A percentile compares a stretch with the other conserved stretches of the same genome.
These are phyloP conservation scores for Ptilorrhoa leucosticta DNA, from an alignment of 2,113 vertebrate genomes.

Conservation along the genomic window DNA sequence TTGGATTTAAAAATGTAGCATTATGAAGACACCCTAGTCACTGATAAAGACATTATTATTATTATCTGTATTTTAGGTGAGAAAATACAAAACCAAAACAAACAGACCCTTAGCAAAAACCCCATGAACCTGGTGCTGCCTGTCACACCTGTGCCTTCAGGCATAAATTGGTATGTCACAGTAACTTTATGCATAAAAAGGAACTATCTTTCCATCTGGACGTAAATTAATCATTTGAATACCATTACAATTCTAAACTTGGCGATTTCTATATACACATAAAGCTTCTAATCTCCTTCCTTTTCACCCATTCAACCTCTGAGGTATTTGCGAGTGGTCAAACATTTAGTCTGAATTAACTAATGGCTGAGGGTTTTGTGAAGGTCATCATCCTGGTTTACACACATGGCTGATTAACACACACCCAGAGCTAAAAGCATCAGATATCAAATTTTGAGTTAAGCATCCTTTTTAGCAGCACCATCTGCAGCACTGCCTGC, in stretches of 20 bases:
- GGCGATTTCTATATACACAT: not conserved
- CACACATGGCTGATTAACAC: constrained; percentile 9
- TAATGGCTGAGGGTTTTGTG: constrained; percentile 18
- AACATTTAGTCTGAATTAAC: constrained; percentile 19
- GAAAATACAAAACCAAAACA: not conserved
- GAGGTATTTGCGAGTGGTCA: not conserved
- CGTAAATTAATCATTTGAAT: constrained; percentile 3
- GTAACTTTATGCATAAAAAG: not conserved
- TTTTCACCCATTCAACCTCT: not conserved
- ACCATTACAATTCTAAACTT: not conserved
- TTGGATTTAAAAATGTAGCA: not conserved
- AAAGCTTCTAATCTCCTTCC: not conserved
- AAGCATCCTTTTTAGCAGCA: not conserved
- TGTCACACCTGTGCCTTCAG: not conserved
- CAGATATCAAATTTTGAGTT: not conserved
- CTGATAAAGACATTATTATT: not conserved
- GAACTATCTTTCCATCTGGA: not conserved
- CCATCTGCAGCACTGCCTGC: not conserved
- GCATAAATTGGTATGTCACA: not conserved
- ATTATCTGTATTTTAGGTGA: not conserved
- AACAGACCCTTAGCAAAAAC: not conserved
- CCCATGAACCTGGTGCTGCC: not conserved
- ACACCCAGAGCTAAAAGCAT: constrained; percentile 14
- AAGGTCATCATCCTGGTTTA: constrained; percentile 7
- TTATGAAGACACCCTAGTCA: not conserved